Base-by-base conservation (phyloP, 2,888 invertebrate genomes). In the Cheilosia vulpina region DNA sequence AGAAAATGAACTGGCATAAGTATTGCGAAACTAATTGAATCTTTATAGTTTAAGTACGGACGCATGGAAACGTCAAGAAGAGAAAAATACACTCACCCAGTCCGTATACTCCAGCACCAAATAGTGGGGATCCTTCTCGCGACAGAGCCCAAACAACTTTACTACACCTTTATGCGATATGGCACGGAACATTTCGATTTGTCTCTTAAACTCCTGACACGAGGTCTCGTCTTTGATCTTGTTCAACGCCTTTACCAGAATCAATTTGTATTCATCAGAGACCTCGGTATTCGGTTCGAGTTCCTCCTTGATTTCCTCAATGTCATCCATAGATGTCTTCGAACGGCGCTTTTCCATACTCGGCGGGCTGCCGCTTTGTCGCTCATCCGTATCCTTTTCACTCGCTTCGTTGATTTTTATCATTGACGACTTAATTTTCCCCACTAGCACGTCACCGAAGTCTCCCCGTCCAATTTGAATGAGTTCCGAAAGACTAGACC, bases 31-130 rank as follows among this genome's bases (percentile, higher is more conserved):
- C 13, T 38, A 13, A 38, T 13, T 38, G 13, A 3, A 13, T 11
- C 38, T 13, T 4, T 34, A 65, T 15, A 38, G 19, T 47, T 47
- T 17, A 19, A 50, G 17, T 9, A 11, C 1, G 52, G 13, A 24
- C 24, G 4, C 27, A 27, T 27, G 24, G 13, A 15, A 21, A 21
- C 15, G 19, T 15, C 9, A 7, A 45, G 1, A 45, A 17, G 6
- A 45, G 7, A 2, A n/a, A 2, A 0, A 45, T 7, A 47, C 17
- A 17, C 93, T 92, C 91, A 97, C 97, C 98, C 98, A 98, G 90
- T 98, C 98, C 3, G 97, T 97, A 90, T 97, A 96, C 90, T 98
- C 98, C 15, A 97, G 92, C 24, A 98, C 94, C 94, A 98, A 95
- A 89, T 96, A 97, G 90, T 97, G 97, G 0, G 98, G 98, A 88